phyloP scores from a whole-genome alignment of 2,113 vertebrate species.

The Callopanchax toddi region DNA sequence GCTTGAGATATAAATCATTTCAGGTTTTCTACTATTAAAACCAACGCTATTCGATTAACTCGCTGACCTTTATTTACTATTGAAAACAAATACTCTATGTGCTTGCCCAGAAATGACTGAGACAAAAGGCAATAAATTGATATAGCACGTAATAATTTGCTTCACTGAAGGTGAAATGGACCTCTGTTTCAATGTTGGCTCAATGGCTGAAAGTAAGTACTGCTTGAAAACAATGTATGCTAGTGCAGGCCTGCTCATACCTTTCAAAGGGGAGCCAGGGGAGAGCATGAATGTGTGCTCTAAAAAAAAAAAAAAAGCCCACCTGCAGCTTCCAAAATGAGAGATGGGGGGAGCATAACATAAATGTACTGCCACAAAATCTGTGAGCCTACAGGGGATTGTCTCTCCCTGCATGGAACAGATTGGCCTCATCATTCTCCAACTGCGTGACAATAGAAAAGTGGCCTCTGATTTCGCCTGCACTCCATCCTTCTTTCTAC shows the following conservation, averaged over 20 bases:
- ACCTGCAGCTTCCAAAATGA: conserved; percentile 65
- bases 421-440: conserved; percentile 70
- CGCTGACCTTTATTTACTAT: conserved; percentile 47
- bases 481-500: conserved; percentile 26
- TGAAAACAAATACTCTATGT: conserved; percentile 24
- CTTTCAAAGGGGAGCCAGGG: conserved; percentile 12
- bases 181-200: conserved; percentile 12
- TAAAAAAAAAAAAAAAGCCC: conserved; percentile 39
- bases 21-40: conserved; percentile 29
- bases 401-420: conserved; percentile 57
- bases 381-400: conserved; percentile 61
- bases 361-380: conserved; percentile 56
- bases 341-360: conserved; percentile 46
- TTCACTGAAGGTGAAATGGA: conserved; percentile 48
- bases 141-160: conserved; percentile 37
- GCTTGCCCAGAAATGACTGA: conserved; percentile 9
- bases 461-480: conserved; percentile 44
- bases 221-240: conserved; percentile 26
- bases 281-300: conserved; percentile 22
- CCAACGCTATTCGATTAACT: conserved; percentile 18
- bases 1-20: conserved; percentile 23
- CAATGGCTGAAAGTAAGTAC: conserved; percentile 34
- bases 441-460: conserved; percentile 59
- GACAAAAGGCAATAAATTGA: conserved; percentile 34
- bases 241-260: conserved; percentile 14